These are phyloP conservation scores for Drosophila guanche DNA, from an alignment of 1,140 invertebrate genomes.

Conservation along the genomic window DNA sequence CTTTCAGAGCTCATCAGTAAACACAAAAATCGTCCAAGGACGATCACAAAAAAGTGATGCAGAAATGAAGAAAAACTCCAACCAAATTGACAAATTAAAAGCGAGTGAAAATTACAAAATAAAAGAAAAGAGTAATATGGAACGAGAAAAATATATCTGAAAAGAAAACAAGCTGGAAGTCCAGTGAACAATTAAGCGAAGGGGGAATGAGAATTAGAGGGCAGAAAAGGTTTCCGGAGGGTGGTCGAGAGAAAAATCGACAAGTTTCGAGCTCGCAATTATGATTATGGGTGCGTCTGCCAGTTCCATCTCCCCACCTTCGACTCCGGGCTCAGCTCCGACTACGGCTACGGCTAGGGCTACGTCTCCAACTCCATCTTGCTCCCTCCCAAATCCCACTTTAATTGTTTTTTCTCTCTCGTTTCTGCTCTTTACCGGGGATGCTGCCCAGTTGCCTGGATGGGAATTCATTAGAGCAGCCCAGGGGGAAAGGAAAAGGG, in stretches of 20 bases:
- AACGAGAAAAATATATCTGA: conserved; percentile 8
- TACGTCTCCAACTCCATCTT: not conserved
- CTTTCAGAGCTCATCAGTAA: conserved; percentile 67
- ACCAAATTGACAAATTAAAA: conserved; percentile 78
- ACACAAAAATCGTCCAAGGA: conserved; percentile 22
- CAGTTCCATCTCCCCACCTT: not conserved
- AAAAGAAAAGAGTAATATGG: conserved; percentile 27
- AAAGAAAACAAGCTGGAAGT: conserved; percentile 50
- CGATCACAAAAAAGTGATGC: conserved; percentile 4
- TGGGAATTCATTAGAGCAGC: conserved; percentile 81
- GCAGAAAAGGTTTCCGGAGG: conserved; percentile 26
- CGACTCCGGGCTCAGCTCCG: too few species aligned
- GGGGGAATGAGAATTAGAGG: conserved; percentile 65
- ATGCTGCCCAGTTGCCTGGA: conserved; percentile 70
- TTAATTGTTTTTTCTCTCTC: conserved; percentile 72
- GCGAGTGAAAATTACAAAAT: conserved; percentile 58
- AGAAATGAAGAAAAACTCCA: conserved; percentile 16
- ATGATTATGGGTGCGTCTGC: conserved; percentile 75
- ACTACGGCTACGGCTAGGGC: too few species aligned
- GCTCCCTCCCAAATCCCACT: conserved; percentile 33
- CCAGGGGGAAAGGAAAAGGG: conserved; percentile 1
- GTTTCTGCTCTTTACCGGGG: conserved; percentile 36
- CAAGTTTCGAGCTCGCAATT: conserved; percentile 69
- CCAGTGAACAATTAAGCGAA: conserved; percentile 68
- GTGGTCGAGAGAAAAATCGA: conserved; percentile 48